Conservation (phyloP, 2,113 vertebrate genomes). For the Oncorhynchus keta region DNA sequence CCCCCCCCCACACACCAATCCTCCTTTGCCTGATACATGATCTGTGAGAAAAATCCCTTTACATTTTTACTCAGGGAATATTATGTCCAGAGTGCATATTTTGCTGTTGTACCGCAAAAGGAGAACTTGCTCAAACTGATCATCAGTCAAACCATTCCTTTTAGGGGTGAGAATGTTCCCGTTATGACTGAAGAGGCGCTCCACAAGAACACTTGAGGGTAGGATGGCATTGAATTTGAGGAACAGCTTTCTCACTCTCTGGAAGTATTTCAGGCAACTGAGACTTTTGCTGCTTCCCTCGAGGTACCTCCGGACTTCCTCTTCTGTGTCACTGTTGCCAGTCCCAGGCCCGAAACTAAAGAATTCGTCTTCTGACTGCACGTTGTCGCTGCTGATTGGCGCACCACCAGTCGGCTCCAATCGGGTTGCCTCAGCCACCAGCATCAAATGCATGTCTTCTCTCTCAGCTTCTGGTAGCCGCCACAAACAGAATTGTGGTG, state of each 20-base stretch:
- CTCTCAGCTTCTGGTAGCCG: constrained; percentile 67
- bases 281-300: constrained; percentile 70
- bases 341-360: constrained; percentile 66
- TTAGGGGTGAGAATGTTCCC: constrained; percentile 65
- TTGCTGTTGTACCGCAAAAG: constrained; percentile 71
- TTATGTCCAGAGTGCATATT: too few species aligned
- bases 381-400: constrained; percentile 8
- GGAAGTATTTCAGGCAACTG: constrained; percentile 72
- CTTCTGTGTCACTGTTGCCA: constrained; percentile 48
- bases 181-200: constrained; percentile 70
- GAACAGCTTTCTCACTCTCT: constrained; percentile 69
- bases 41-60: neutral
- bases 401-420: constrained; percentile 48
- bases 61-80: constrained; percentile 30
- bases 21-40: neutral
- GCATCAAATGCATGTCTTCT: constrained; percentile 63
- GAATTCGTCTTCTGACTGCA: constrained; percentile 61
- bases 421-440: constrained; percentile 63
- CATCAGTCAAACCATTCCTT: constrained; percentile 65
- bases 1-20: too few species aligned
- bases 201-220: constrained; percentile 68
- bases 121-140: constrained; percentile 72
- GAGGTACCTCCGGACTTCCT: constrained; percentile 66
- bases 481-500: constrained; percentile 72
- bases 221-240: constrained; percentile 73